Conservation (phyloP, 2,888 invertebrate genomes). For the Ectemnius lituratus region DNA sequence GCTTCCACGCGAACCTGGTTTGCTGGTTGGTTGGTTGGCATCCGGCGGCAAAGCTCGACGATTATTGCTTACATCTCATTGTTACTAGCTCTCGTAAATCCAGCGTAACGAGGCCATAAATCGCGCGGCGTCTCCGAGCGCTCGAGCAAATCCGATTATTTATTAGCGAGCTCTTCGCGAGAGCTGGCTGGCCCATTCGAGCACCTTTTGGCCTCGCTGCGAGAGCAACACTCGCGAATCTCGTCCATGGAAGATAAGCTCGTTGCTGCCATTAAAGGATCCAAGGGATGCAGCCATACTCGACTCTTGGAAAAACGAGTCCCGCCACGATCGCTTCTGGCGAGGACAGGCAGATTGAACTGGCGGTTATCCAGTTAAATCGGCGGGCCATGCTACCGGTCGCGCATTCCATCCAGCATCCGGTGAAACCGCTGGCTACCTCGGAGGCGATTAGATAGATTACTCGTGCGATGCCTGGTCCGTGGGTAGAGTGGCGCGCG, state of each 20-base stretch:
- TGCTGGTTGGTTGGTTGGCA: not conserved
- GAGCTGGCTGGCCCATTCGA: conserved; percentile 19
- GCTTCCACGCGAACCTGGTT: too few species aligned
- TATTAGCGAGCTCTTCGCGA: conserved; percentile 45
- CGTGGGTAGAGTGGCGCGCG: conserved; percentile 17
- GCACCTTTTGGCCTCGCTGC: too few species aligned
- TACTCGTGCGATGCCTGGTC: conserved; percentile 26
- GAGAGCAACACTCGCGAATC: too few species aligned
- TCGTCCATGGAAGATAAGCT: too few species aligned
- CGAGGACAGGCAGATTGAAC: too few species aligned
- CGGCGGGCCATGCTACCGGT: too few species aligned
- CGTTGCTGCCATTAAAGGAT: too few species aligned
- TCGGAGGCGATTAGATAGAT: conserved; percentile 49
- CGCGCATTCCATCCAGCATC: not conserved
- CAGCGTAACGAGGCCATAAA: conserved; percentile 51
- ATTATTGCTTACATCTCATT: conserved; percentile 48
- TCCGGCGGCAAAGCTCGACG: conserved; percentile 26
- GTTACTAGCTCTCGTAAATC: conserved; percentile 57
- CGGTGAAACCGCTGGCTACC: conserved; percentile 23
- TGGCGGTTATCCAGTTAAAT: too few species aligned
- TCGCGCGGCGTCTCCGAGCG: conserved; percentile 25
- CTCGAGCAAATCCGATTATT: conserved; percentile 52
- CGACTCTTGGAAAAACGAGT: too few species aligned
- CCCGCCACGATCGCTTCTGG: too few species aligned
- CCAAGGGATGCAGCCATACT: too few species aligned